These are phyloP conservation scores for Percopsis omiscomaycus DNA, from an alignment of 2,797 vertebrate species.

Conservation along the genomic window DNA sequence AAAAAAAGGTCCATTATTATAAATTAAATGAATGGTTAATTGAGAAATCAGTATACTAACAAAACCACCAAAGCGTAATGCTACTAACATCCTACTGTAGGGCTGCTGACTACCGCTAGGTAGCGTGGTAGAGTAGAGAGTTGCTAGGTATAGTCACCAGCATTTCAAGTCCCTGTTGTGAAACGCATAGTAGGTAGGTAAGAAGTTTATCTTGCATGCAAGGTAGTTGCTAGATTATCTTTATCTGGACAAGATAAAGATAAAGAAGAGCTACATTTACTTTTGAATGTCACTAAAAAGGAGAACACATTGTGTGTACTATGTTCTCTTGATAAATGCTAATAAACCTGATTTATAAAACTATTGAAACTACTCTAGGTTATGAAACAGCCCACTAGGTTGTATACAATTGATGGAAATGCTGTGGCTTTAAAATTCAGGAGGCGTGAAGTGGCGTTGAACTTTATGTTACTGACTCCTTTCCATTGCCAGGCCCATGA, in stretches of 20 bases:
- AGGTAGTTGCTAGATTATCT: not conserved
- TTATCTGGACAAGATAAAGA: not conserved
- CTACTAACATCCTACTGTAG: too few species aligned
- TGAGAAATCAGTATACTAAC: too few species aligned
- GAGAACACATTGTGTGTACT: too few species aligned
- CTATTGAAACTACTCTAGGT: not conserved
- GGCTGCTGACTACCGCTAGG: too few species aligned
- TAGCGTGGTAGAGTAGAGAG: too few species aligned
- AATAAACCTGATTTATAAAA: not conserved
- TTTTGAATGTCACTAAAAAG: too few species aligned
- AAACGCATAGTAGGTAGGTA: not conserved
- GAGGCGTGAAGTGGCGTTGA: conserved; percentile 3
- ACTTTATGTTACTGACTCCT: conserved; percentile 10
- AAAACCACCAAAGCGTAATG: too few species aligned
- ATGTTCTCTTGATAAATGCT: not conserved
- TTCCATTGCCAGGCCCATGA: conserved; percentile 85
- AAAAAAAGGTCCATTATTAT: too few species aligned
- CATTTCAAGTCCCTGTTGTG: not conserved
- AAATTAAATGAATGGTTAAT: too few species aligned
- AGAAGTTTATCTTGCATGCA: not conserved
- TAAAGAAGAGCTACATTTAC: not conserved
- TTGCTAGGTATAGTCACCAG: not conserved
- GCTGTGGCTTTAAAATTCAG: not conserved
- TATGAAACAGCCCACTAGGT: not conserved
- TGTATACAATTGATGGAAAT: not conserved